Conservation (phyloP, 2,888 invertebrate genomes). For the Melanargia galathea region DNA sequence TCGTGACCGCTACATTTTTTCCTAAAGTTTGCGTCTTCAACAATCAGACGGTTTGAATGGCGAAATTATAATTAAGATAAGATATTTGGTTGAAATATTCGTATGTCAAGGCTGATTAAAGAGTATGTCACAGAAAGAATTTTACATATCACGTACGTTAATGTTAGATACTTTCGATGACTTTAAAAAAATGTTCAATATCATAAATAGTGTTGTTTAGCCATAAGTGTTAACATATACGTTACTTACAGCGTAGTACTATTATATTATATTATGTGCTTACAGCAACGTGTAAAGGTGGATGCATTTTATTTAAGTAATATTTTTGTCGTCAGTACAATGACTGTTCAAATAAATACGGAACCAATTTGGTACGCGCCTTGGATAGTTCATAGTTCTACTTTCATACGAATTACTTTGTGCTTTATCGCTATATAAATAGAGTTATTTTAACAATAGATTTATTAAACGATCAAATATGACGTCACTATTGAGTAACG, state of each 20-base stretch:
- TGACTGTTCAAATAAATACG: slow-evolving; percentile 27
- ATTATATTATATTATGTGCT: too few relatives aligned
- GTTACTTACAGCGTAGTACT: too few relatives aligned
- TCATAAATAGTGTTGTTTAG: too few relatives aligned
- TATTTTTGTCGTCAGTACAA: slow-evolving; percentile 25
- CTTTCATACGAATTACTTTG: neutral
- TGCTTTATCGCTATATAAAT: neutral
- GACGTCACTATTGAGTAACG: slow-evolving; percentile 19
- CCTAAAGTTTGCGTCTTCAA: slow-evolving; percentile 12
- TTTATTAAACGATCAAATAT: slow-evolving; percentile 8
- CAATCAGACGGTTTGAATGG: slow-evolving; percentile 6
- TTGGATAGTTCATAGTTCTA: slow-evolving; percentile 20
- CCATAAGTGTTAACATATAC: too few relatives aligned
- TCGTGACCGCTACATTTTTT: slow-evolving; percentile 17
- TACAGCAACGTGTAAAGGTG: too few relatives aligned
- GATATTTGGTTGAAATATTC: slow-evolving; percentile 15
- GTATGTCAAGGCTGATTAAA: slow-evolving; percentile 2
- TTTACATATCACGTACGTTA: too few relatives aligned
- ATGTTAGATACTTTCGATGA: too few relatives aligned
- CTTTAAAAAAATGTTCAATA: too few relatives aligned
- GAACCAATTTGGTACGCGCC: slow-evolving; percentile 21
- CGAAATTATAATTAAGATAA: neutral
- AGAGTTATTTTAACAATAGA: neutral
- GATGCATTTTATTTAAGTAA: neutral
- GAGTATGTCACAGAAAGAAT: neutral